Base-by-base conservation (phyloP, 2,113 vertebrate species). In the Chascanopsetta lugubris region DNA sequence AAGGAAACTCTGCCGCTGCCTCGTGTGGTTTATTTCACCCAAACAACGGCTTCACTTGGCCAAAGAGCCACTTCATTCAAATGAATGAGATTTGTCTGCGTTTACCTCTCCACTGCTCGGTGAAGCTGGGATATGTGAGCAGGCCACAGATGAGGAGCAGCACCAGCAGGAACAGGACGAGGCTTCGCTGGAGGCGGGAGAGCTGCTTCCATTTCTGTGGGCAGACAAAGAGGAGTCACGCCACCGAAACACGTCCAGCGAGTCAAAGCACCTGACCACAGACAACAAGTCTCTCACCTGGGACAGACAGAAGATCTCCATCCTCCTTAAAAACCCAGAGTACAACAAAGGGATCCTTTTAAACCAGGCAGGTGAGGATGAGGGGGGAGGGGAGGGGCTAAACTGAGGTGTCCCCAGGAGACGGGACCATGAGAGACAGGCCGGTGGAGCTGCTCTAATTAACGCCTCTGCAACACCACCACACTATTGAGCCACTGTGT, bases 121-220 rank as follows among this genome's bases (percentile, higher is more conserved):
- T 74, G 67, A 94, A 5, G 61, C 88, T 93, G 45, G 93, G 75
- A 73, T 91, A 97, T 0, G 91, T 93, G 47, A 93, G 71, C 50
- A 96, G 85, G 20, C 93, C 95, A 43, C 94, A 93, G 34, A 96
- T 82, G 10, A 92, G 66, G 84, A 97, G 62, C 75, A 94, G 77
- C 0, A 90, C 91, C 66, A 95, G 79, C 59, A 96, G 75, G 83
- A 95, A 93, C 59, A 98, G 92, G 83, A 97, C 82, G 26, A 95
- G 62, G 25, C 92, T 97, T 50, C 95, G 91, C 86, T 99, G 97
- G 0, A 99, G 89, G 6, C 96, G 89, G 4, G 97, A 98, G 83
- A 99, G 92, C 87, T 97, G 97, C 90, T 99, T 99, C 97, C 97
- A 98, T 90, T 95, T 97, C 97, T 99, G 77, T 18, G 62, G 70